Base-by-base conservation (phyloP, 2,113 vertebrate species). In the Boleophthalmus pectinirostris region DNA sequence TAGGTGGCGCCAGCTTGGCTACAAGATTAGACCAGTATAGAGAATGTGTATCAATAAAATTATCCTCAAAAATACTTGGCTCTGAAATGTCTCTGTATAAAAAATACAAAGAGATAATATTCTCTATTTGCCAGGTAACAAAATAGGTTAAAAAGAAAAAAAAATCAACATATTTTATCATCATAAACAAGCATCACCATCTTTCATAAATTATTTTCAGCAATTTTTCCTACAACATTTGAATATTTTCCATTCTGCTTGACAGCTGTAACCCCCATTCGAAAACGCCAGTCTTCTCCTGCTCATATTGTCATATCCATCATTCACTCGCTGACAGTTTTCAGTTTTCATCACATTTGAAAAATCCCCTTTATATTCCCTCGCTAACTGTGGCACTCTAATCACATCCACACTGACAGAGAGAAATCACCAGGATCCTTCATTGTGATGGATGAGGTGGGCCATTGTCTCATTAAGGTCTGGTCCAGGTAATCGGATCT, bases 401-500 rank as follows among this genome's bases (percentile, higher is more conserved):
- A 74, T 72, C 68, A 54, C 47, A 76, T 69, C 35, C 69, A 57
- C 64, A 51, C 23, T 45, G 56, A 80, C 9, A 35, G 51, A 63
- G 68, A 18, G 23, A 61, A 65, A 53, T 70, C 43, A 73, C 45
- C 20, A 56, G 66, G 67, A 78, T 45, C 63, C 56, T 69, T 71
- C 18, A 13, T 9, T 64, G 38, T 79, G 77, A 76, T 60, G 58
- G 49, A 83, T 79, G 58, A 71, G 57, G 58, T 23, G 13, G 51
- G 74, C 74, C 24, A 35, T 54, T 25, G 65, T 79, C 76, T 81
- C 76, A 85, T 83, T 74, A 58, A 66, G 72, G 46, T 56, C 66
- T 45, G 70, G 60, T 54, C 33, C 11, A 58, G 73, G 72, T 77
- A 73, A 87, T 77, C 69, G 63, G 67, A 81, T 78, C 72, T 33